These are phyloP conservation scores for Pseudocheirus occidentalis DNA, from an alignment of 2,797 vertebrate species.

Conservation along the genomic window DNA sequence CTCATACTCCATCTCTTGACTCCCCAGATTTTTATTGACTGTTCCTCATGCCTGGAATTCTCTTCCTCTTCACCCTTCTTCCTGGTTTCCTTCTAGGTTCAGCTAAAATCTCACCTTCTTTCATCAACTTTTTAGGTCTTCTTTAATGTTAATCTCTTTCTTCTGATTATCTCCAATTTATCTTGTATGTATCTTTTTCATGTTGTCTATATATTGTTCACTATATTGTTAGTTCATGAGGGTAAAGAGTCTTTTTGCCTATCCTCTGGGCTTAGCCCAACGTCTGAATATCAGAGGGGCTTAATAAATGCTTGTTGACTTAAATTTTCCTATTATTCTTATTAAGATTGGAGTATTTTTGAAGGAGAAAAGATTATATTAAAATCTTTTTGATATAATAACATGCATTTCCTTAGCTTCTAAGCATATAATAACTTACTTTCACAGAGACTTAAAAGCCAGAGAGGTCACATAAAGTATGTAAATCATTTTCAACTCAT, in stretches of 20 bases:
- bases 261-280: neutral
- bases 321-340: neutral
- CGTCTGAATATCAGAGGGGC: neutral
- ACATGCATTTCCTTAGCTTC: constrained; percentile 30
- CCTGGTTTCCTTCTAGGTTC: neutral
- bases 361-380: constrained; percentile 9
- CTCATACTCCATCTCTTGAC: neutral
- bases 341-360: neutral
- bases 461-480: neutral
- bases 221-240: neutral
- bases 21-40: neutral
- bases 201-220: neutral
- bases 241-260: neutral
- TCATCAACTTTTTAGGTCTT: neutral
- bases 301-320: neutral
- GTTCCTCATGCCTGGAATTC: neutral
- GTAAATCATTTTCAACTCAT: constrained; percentile 8
- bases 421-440: neutral
- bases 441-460: neutral
- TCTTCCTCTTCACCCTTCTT: neutral
- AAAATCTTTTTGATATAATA: constrained; percentile 28
- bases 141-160: neutral
- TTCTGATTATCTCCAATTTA: neutral
- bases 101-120: neutral
- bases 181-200: neutral